Evolutionary conservation across 2,888 invertebrate genomes (phyloP).

Genomic region (Hymenopus coronatus): DNA sequence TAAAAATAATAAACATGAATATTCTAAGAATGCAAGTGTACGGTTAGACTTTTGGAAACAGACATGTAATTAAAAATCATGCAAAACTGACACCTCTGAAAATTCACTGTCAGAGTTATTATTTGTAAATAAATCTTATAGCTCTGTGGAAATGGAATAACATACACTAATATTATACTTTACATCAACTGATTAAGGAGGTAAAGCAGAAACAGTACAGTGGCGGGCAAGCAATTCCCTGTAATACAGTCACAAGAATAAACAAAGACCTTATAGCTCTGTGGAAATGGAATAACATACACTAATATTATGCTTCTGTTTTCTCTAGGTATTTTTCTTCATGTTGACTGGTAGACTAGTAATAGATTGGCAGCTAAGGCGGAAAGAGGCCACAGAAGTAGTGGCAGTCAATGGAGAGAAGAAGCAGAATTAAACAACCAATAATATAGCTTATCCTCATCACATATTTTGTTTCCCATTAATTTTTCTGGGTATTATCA

Average conservation of each 20-base stretch:
- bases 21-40: too few species aligned
- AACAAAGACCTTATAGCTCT: too few species aligned
- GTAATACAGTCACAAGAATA: too few species aligned
- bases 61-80: too few species aligned
- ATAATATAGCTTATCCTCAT: neutral
- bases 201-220: too few species aligned
- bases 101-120: too few species aligned
- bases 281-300: neutral
- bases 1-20: too few species aligned
- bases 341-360: constrained; percentile 87
- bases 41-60: too few species aligned
- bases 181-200: too few species aligned
- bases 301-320: neutral
- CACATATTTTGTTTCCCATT: neutral
- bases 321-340: constrained; percentile 70
- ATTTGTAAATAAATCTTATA: too few species aligned
- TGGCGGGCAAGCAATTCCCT: too few species aligned
- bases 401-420: constrained; percentile 47
- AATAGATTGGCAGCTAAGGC: constrained; percentile 67
- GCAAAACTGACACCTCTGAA: too few species aligned
- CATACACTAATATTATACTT: neutral
- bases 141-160: neutral
- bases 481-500: neutral
- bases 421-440: constrained; percentile 49
- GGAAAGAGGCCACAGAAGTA: constrained; percentile 49